Percentiles rank a stretch among this genome's conserved stretches.
These are phyloP conservation scores for Taurulus bubalis DNA, from an alignment of 2,113 vertebrate species.

Conservation along the genomic window DNA sequence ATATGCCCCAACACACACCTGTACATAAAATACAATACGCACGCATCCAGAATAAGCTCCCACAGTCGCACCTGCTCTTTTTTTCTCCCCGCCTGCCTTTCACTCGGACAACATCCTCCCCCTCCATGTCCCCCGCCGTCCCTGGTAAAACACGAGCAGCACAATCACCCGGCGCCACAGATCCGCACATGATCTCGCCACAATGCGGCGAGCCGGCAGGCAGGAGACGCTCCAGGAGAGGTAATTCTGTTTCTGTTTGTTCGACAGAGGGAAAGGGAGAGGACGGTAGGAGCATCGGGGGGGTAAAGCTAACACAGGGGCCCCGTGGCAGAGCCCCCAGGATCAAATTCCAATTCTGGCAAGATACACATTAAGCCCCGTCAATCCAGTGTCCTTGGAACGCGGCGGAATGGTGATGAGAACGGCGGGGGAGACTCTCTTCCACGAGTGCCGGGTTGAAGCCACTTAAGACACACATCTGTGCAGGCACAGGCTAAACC, in stretches of 20 bases:
- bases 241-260: constrained; percentile 92
- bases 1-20: constrained; percentile 51
- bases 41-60: constrained; percentile 22
- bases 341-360: constrained; percentile 93
- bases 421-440: constrained; percentile 69
- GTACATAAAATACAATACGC: constrained; percentile 29
- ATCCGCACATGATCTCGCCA: constrained; percentile 81
- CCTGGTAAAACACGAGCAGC: constrained; percentile 44
- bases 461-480: constrained; percentile 60
- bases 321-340: constrained; percentile 87
- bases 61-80: constrained; percentile 38
- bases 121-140: constrained; percentile 2
- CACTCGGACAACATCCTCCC: constrained; percentile 47
- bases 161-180: constrained; percentile 84
- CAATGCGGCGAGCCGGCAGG: constrained; percentile 74
- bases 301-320: constrained; percentile 86
- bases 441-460: constrained; percentile 76
- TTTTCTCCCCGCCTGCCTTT: background rate
- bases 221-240: constrained; percentile 73
- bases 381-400: constrained; percentile 92
- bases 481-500: constrained; percentile 25
- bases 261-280: constrained; percentile 73
- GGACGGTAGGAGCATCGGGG: constrained; percentile 50
- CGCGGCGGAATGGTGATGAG: constrained; percentile 87
- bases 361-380: constrained; percentile 91